These are phyloP conservation scores for Nothobranchius furzeri DNA, from an alignment of 2,113 vertebrate genomes.

Conservation along the genomic window DNA sequence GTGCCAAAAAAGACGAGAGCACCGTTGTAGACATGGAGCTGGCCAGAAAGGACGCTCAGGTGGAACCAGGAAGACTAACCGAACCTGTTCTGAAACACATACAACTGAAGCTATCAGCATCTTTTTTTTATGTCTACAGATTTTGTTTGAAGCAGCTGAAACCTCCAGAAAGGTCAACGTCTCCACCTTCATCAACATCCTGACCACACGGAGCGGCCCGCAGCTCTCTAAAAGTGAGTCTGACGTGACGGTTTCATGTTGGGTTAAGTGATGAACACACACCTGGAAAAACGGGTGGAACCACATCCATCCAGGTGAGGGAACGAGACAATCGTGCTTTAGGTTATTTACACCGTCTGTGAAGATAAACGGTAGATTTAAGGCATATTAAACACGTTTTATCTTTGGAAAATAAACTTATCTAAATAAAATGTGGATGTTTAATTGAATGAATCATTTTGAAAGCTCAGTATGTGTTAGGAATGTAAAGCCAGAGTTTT, in stretches of 20 bases:
- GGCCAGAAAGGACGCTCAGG: constrained; percentile 83
- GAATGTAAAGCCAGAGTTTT: too few relatives aligned
- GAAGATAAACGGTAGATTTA: too few relatives aligned
- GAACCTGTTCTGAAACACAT: too few relatives aligned
- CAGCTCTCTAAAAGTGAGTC: constrained; percentile 86
- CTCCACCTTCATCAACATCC: constrained; percentile 79
- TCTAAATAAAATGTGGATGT: too few relatives aligned
- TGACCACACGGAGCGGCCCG: constrained; percentile 78
- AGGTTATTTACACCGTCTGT: too few relatives aligned
- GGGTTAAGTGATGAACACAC: not conserved
- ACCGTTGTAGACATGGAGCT: constrained; percentile 72
- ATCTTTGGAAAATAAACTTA: too few relatives aligned
- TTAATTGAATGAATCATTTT: too few relatives aligned
- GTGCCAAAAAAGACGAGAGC: constrained; percentile 77
- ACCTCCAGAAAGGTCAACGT: constrained; percentile 77
- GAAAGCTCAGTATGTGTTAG: too few relatives aligned
- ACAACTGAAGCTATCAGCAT: too few relatives aligned
- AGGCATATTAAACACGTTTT: too few relatives aligned
- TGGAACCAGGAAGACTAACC: constrained; percentile 45
- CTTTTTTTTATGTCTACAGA: constrained; percentile 55
- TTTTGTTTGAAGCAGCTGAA: constrained; percentile 88
- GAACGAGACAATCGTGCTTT: not conserved
- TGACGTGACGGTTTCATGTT: not conserved
- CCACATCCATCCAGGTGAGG: constrained; percentile 13
- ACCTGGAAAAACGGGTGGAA: constrained; percentile 46